phyloP scores from a whole-genome alignment of 2,797 vertebrate species.

The Loriculus beryllinus region DNA sequence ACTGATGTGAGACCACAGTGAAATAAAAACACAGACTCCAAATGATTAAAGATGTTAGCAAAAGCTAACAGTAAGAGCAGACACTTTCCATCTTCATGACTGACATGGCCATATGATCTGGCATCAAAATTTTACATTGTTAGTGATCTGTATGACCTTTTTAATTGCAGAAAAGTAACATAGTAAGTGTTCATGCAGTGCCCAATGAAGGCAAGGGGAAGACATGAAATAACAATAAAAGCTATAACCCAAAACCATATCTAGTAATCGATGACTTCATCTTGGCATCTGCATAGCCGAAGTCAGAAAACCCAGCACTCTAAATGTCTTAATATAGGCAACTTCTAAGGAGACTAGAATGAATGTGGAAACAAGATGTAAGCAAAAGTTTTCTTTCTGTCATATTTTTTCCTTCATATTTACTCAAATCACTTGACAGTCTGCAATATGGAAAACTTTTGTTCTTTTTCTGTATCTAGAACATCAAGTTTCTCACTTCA shows the following conservation, averaged over 20 bases:
- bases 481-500: not conserved
- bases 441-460: not conserved
- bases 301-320: not conserved
- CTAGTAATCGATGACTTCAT: not conserved
- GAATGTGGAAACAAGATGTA: not conserved
- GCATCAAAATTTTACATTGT: not conserved
- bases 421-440: not conserved
- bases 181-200: not conserved
- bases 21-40: not conserved
- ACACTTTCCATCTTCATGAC: not conserved
- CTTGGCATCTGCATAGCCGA: not conserved
- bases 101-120: not conserved
- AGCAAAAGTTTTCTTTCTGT: not conserved
- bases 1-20: not conserved
- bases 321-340: not conserved
- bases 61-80: not conserved
- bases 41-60: not conserved
- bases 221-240: not conserved
- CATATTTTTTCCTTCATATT: not conserved
- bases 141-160: not conserved
- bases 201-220: not conserved
- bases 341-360: not conserved
- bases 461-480: not conserved
- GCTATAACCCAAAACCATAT: not conserved
- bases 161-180: not conserved